phyloP scores from a whole-genome alignment of 2,113 vertebrate genomes.

The Petrocephalus microphthalmus region DNA sequence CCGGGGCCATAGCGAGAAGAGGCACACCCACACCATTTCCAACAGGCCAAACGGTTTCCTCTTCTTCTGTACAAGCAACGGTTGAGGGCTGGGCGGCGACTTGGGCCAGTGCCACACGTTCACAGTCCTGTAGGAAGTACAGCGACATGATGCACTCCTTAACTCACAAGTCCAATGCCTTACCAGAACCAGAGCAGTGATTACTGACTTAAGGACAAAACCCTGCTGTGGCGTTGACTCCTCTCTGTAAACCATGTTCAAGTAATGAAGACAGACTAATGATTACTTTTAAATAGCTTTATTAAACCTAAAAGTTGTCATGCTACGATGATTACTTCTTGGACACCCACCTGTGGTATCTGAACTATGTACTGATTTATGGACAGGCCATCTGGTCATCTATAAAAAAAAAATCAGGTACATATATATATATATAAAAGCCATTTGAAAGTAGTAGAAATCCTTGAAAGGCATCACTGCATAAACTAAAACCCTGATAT shows the following conservation, averaged over 20 bases:
- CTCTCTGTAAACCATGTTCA: neutral
- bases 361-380: neutral
- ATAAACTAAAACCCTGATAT: conserved; percentile 35
- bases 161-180: neutral
- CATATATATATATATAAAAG: neutral
- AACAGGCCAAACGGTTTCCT: neutral
- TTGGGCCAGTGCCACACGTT: neutral
- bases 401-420: conserved; percentile 33
- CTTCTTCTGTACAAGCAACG: neutral
- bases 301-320: conserved; percentile 28
- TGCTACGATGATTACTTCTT: conserved; percentile 17
- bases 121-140: no score
- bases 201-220: neutral
- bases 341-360: neutral
- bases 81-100: neutral
- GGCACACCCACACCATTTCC: neutral
- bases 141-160: neutral
- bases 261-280: neutral
- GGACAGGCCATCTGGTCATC: neutral
- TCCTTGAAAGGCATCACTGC: conserved; percentile 34
- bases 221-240: neutral
- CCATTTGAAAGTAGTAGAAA: neutral
- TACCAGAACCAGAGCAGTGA: neutral
- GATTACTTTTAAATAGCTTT: conserved; percentile 23
- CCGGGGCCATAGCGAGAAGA: neutral